Conservation (phyloP, 2,797 vertebrate genomes). For the Spinus pinus region DNA sequence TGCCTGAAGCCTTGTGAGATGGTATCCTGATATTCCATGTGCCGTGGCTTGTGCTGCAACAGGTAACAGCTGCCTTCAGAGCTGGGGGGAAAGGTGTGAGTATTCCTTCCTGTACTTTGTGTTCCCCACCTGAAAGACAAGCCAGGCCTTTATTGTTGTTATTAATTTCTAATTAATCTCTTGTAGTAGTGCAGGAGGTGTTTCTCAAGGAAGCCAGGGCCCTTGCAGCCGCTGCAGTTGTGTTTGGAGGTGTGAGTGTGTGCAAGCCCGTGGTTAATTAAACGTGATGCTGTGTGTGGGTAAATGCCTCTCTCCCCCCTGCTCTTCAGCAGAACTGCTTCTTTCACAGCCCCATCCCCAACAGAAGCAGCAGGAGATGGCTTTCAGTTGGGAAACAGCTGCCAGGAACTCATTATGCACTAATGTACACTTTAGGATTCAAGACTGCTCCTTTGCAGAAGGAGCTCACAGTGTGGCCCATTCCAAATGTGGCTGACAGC, state of each 20-base stretch:
- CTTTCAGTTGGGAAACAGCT: slow-evolving; percentile 17
- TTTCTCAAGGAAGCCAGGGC: neutral
- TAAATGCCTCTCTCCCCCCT: neutral
- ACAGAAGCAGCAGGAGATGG: slow-evolving; percentile 29
- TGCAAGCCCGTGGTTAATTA: neutral
- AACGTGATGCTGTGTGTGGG: neutral
- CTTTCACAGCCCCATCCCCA: neutral
- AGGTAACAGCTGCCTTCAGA: neutral
- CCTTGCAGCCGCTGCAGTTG: accelerated
- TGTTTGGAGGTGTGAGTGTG: neutral
- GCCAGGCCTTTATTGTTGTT: neutral
- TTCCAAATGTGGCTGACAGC: neutral
- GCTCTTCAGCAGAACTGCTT: neutral
- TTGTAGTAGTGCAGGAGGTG: neutral
- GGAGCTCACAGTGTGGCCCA: neutral
- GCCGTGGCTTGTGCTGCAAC: neutral
- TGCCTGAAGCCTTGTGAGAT: neutral
- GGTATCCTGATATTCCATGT: neutral
- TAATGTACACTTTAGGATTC: neutral
- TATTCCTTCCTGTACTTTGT: no score
- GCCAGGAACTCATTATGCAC: neutral
- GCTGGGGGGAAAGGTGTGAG: neutral
- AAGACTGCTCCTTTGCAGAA: neutral
- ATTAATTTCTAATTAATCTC: neutral
- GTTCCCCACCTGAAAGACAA: neutral